phyloP scores from a whole-genome alignment of 2,888 invertebrate genomes.

The Ennomos quercinarius region DNA sequence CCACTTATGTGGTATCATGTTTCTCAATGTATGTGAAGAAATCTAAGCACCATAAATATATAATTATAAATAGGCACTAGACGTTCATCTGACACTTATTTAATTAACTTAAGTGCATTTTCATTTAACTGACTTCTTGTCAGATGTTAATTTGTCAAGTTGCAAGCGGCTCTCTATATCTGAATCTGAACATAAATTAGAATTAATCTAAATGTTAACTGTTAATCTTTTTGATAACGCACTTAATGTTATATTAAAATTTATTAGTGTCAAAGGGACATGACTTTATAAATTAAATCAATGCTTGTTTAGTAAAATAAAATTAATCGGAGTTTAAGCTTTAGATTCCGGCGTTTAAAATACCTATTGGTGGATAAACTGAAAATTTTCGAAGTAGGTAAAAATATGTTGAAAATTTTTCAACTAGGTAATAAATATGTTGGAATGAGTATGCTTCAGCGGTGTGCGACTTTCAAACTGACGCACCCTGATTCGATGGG shows the following conservation, averaged over 20 bases:
- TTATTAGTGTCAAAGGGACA: conserved; percentile 23
- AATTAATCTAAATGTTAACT: conserved; percentile 35
- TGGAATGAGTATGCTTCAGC: neutral
- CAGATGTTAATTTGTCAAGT: conserved; percentile 50
- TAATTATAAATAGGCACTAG: conserved; percentile 42
- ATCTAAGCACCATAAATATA: conserved; percentile 8
- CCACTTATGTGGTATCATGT: too few relatives aligned
- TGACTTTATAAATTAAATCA: conserved; percentile 23
- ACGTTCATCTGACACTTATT: conserved; percentile 46
- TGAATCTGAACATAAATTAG: conserved; percentile 30
- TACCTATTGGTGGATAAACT: too few relatives aligned
- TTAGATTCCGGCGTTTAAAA: conserved; percentile 6
- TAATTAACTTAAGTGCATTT: conserved; percentile 58
- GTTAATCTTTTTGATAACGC: conserved; percentile 32
- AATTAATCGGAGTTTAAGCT: neutral
- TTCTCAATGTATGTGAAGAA: neutral
- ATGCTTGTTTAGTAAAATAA: conserved; percentile 8
- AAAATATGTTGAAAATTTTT: too few relatives aligned
- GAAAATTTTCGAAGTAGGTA: too few relatives aligned
- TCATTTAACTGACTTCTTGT: conserved; percentile 52
- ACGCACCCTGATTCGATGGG: too few relatives aligned
- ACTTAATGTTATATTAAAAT: conserved; percentile 30
- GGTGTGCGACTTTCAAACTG: too few relatives aligned
- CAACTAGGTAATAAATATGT: too few relatives aligned
- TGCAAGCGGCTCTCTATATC: conserved; percentile 28